A percentile compares a stretch with the other conserved stretches of the same genome.
Conservation (phyloP, 2,888 invertebrate species). For the Zygogramma bicolorata region DNA sequence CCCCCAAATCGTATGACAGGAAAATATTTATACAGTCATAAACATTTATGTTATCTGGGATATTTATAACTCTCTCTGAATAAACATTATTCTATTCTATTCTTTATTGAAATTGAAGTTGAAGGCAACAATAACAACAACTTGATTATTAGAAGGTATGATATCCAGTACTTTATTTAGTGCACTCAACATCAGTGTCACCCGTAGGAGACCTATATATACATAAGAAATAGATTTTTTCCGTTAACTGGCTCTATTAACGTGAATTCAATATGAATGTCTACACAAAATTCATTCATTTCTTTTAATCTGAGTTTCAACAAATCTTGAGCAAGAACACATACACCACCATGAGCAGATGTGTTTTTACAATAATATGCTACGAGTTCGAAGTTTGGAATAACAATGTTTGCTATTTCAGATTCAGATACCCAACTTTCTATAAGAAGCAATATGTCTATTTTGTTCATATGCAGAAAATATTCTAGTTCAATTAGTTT, state of each 20-base stretch:
- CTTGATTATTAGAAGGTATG: constrained; percentile 14
- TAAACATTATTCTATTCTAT: no score
- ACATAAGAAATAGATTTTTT: constrained; percentile 12
- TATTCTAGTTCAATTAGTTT: constrained; percentile 18
- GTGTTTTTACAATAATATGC: constrained; percentile 24
- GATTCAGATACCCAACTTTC: constrained; percentile 14
- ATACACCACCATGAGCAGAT: constrained; percentile 22
- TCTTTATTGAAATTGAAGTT: constrained; percentile 20
- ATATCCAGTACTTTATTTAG: constrained; percentile 17
- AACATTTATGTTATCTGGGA: not conserved
- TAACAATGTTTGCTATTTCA: constrained; percentile 16
- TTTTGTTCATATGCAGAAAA: constrained; percentile 14
- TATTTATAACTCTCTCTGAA: no score
- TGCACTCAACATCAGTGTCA: constrained; percentile 9
- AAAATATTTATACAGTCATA: constrained; percentile 13
- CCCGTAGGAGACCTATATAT: constrained; percentile 15
- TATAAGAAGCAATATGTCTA: constrained; percentile 9
- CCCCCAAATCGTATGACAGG: constrained; percentile 3
- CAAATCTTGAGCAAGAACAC: constrained; percentile 8
- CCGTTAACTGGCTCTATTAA: no score
- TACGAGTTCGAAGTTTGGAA: constrained; percentile 9
- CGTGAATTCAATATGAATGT: no score
- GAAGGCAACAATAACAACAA: constrained; percentile 7
- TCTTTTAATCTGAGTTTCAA: not conserved
- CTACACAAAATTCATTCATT: constrained; percentile 10